A percentile compares a stretch with the other conserved stretches of the same genome.
Evolutionary conservation across 2,113 vertebrate genomes (phyloP).

Genomic region (Neofelis nebulosa): DNA sequence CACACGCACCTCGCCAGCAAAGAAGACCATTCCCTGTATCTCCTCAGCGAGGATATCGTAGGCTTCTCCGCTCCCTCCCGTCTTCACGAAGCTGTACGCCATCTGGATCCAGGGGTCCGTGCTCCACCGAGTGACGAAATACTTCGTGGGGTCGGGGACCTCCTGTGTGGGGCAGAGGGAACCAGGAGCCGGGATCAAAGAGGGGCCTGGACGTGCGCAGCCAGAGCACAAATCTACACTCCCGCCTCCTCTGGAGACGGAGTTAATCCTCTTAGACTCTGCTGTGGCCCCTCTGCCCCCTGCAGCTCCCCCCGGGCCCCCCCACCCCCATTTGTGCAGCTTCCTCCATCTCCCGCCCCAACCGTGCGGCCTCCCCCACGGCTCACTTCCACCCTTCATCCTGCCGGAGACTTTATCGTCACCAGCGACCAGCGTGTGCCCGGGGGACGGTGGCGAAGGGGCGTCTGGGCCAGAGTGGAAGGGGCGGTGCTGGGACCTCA

Average conservation of each 20-base stretch:
- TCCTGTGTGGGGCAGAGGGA: constrained; percentile 83
- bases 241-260: neutral
- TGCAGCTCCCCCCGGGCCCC: no score
- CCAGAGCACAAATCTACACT: neutral
- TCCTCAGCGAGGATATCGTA: constrained; percentile 97
- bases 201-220: neutral
- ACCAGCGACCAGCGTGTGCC: neutral
- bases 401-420: neutral
- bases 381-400: neutral
- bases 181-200: neutral
- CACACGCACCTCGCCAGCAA: constrained; percentile 94
- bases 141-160: constrained; percentile 93
- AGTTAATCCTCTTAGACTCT: neutral
- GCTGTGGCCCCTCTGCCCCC: neutral
- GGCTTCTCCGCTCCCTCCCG: constrained; percentile 96
- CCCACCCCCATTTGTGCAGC: no score
- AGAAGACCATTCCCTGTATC: constrained; percentile 94
- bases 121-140: constrained; percentile 95
- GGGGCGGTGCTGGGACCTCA: neutral
- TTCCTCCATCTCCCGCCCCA: neutral
- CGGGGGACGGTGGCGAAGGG: neutral
- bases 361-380: neutral
- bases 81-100: constrained; percentile 98
- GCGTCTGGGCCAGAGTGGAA: no score
- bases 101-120: constrained; percentile 96